Percentiles rank a stretch among this genome's conserved stretches.
phyloP scores from a whole-genome alignment of 2,888 invertebrate genomes.

The Beris chalybata region DNA sequence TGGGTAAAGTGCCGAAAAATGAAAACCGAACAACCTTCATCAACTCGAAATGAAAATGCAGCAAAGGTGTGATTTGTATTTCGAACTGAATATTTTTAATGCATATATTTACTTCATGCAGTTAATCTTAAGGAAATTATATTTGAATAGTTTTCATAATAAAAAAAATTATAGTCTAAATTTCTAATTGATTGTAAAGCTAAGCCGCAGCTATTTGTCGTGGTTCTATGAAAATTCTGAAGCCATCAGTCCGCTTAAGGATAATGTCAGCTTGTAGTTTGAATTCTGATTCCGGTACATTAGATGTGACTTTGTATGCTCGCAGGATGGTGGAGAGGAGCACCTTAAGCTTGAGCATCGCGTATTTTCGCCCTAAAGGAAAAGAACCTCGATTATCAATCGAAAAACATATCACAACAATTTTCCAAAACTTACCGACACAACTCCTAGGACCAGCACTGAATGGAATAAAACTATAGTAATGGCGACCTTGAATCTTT shows the following conservation, averaged over 20 bases:
- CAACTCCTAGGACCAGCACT: slow-evolving; percentile 81
- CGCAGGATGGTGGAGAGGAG: slow-evolving; percentile 71
- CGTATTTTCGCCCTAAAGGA: slow-evolving; percentile 68
- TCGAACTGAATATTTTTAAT: background rate
- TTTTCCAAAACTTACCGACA: slow-evolving; percentile 61
- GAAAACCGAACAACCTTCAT: no score
- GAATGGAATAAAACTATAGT: slow-evolving; percentile 79
- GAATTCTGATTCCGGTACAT: slow-evolving; percentile 67
- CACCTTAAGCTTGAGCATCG: slow-evolving; percentile 76
- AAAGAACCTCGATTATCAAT: background rate
- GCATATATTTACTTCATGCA: slow-evolving; percentile 19
- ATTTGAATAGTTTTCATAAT: background rate
- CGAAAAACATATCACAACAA: background rate
- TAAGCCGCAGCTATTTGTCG: slow-evolving; percentile 49
- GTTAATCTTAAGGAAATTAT: background rate
- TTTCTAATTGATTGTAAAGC: background rate
- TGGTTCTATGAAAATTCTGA: slow-evolving; percentile 68
- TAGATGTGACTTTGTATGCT: slow-evolving; percentile 66
- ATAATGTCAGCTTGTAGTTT: slow-evolving; percentile 73
- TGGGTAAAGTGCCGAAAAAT: slow-evolving; percentile 26
- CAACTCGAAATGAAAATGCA: no score
- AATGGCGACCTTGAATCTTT: slow-evolving; percentile 72
- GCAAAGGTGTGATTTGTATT: no score
- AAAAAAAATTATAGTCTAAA: no score
- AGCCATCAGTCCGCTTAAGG: slow-evolving; percentile 72